Conservation (phyloP, 2,797 vertebrate species). For the Mus minutoides region DNA sequence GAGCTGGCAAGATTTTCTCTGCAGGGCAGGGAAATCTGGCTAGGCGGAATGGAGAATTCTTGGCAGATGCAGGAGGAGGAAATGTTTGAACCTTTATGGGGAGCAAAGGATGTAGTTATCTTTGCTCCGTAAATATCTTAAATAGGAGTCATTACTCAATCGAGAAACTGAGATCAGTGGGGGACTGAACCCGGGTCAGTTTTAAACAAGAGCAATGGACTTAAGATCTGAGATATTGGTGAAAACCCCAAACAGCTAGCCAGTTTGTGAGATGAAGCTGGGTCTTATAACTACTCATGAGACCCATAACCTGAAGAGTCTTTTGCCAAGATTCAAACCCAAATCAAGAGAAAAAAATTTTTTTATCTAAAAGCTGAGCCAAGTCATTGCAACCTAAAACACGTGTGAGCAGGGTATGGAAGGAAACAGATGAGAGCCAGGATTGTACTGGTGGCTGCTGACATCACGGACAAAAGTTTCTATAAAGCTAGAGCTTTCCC, state of each 20-base stretch:
- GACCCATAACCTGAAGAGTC: neutral
- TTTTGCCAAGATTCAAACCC: neutral
- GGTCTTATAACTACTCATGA: neutral
- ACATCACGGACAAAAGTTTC: neutral
- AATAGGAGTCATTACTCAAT: slow-evolving; percentile 47
- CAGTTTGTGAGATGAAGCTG: neutral
- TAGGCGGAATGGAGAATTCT: neutral
- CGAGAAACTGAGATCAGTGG: slow-evolving; percentile 52
- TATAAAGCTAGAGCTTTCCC: neutral
- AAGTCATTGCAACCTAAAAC: neutral
- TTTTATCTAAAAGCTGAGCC: neutral
- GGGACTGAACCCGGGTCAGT: slow-evolving; percentile 3
- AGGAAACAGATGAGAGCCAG: neutral
- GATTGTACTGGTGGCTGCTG: neutral
- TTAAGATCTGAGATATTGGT: neutral
- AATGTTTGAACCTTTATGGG: slow-evolving; percentile 33
- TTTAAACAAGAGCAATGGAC: slow-evolving; percentile 53
- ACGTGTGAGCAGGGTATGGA: neutral
- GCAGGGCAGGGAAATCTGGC: neutral
- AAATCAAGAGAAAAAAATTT: neutral
- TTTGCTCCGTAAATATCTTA: slow-evolving; percentile 55
- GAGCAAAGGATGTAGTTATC: slow-evolving; percentile 6
- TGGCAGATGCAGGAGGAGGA: neutral
- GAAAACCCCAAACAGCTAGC: neutral
- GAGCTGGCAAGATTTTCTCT: slow-evolving; percentile 50